phyloP scores from a whole-genome alignment of 92 coral and sea anemone species.

The Porites lobata region DNA sequence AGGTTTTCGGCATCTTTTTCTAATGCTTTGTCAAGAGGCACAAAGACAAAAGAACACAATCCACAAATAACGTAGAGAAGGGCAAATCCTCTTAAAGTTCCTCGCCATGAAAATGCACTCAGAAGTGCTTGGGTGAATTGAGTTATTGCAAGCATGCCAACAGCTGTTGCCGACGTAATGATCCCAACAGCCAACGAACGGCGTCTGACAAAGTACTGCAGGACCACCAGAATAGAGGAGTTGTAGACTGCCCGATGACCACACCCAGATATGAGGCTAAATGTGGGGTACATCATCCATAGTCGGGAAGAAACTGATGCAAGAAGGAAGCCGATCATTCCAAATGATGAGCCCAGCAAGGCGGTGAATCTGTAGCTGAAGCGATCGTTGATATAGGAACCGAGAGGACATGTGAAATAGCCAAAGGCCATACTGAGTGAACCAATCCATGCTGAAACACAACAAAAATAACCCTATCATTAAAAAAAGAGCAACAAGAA shows the following conservation, averaged over 20 bases:
- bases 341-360: slow-evolving; percentile 43
- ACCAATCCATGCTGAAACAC: slow-evolving; percentile 62
- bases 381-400: slow-evolving; percentile 13
- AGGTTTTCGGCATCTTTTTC: background rate
- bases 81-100: slow-evolving; percentile 71
- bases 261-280: slow-evolving; percentile 47
- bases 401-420: slow-evolving; percentile 16
- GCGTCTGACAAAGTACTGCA: slow-evolving; percentile 71
- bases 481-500: no score
- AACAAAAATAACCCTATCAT: no score
- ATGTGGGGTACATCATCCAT: slow-evolving; percentile 63
- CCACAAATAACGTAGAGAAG: slow-evolving; percentile 16
- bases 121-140: slow-evolving; percentile 55
- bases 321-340: slow-evolving; percentile 44
- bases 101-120: slow-evolving; percentile 55
- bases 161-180: slow-evolving; percentile 56
- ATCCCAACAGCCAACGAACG: slow-evolving; percentile 69
- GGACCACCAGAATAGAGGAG: slow-evolving; percentile 31
- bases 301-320: slow-evolving; percentile 57
- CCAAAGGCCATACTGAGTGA: slow-evolving; percentile 34
- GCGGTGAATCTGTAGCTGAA: slow-evolving; percentile 55
- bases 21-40: background rate
- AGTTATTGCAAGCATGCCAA: slow-evolving; percentile 61
- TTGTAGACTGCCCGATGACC: slow-evolving; percentile 45
- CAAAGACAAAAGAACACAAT: slow-evolving; percentile 41